Conservation (phyloP, 2,797 vertebrate species). For the Eulemur coronatus region DNA sequence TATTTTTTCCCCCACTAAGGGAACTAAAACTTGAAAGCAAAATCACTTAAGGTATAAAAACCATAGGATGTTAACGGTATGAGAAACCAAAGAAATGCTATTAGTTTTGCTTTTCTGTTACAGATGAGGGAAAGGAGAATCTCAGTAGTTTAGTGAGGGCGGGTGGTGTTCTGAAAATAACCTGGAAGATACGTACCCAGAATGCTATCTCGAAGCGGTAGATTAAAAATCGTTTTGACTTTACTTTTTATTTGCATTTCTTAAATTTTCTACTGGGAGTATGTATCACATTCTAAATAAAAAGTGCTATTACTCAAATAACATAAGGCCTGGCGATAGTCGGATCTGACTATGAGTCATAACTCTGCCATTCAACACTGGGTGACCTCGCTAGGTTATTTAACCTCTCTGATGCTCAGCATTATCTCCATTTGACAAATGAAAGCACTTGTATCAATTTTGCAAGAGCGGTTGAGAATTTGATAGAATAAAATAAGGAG, state of each 20-base stretch:
- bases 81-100: background rate
- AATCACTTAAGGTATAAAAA: conserved; percentile 30
- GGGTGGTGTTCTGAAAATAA: background rate
- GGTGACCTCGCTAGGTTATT: background rate
- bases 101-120: background rate
- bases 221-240: background rate
- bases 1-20: background rate
- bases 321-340: background rate
- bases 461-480: background rate
- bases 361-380: background rate
- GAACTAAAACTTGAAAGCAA: conserved; percentile 38
- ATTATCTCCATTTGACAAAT: background rate
- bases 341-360: background rate
- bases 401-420: background rate
- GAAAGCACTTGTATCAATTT: background rate
- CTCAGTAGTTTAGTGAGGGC: background rate
- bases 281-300: background rate
- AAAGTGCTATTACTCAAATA: background rate
- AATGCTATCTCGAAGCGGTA: background rate
- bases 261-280: background rate
- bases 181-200: background rate
- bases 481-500: background rate
- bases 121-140: background rate
- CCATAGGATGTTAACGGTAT: conserved; percentile 15
- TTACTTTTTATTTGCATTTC: background rate